Conservation (phyloP, 2,797 vertebrate genomes). For the Thripadectes ignobilis region DNA sequence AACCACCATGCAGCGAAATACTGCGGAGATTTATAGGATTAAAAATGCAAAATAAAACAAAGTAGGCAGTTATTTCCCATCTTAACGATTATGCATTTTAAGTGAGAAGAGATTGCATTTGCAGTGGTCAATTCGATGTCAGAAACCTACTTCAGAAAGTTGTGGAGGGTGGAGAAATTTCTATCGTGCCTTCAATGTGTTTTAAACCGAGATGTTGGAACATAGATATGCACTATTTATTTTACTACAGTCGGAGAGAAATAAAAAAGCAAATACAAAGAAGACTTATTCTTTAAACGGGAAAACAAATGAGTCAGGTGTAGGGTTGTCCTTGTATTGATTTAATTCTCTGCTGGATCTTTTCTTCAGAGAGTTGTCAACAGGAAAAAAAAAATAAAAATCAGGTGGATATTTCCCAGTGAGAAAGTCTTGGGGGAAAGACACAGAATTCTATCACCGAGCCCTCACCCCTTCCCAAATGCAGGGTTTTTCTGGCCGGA, state of each 20-base stretch:
- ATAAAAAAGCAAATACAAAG: not conserved
- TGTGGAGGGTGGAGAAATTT: not conserved
- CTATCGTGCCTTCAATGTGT: not conserved
- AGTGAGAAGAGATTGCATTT: not conserved
- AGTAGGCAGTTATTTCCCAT: not conserved
- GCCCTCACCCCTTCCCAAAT: not conserved
- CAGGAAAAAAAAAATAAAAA: not conserved
- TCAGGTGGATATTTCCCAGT: not conserved
- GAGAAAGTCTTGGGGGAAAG: not conserved
- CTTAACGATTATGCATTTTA: not conserved
- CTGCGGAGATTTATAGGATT: not conserved
- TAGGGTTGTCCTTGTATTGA: rapidly evolving
- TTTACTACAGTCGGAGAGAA: not conserved
- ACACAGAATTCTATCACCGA: not conserved
- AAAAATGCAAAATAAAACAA: not conserved
- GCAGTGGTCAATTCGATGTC: rapidly evolving
- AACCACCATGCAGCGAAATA: not conserved
- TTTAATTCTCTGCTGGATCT: not conserved
- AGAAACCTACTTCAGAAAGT: not conserved
- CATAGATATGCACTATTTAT: not conserved
- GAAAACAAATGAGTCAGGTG: not conserved
- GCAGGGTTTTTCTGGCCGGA: not conserved
- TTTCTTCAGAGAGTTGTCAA: not conserved
- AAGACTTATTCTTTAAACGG: not conserved
- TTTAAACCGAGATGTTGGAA: not conserved